These are phyloP conservation scores for Tribolium freemani DNA, from an alignment of 2,888 invertebrate species.

Conservation along the genomic window DNA sequence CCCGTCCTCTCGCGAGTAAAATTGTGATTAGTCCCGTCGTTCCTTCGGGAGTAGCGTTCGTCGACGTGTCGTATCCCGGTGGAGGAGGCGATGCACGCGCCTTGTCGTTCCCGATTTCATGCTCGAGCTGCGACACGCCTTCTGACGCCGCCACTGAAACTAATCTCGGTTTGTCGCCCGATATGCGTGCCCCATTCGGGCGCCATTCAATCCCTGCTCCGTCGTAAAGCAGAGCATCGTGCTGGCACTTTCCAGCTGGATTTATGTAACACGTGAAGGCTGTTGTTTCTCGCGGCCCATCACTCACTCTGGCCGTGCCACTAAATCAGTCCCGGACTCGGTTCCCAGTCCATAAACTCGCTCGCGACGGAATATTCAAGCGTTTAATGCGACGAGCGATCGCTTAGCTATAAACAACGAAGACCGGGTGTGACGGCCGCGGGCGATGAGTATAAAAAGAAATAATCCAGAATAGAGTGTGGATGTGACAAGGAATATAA, in stretches of 20 bases:
- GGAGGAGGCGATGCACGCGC: conserved; percentile 48
- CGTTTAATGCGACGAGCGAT: conserved; percentile 63
- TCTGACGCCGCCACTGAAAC: conserved; percentile 57
- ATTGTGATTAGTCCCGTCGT: conserved; percentile 26
- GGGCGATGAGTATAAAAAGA: conserved; percentile 54
- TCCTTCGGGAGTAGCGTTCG: conserved; percentile 15
- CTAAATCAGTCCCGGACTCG: conserved; percentile 64
- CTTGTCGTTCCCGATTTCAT: conserved; percentile 61
- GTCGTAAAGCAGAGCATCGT: conserved; percentile 36
- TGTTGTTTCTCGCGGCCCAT: conserved; percentile 67
- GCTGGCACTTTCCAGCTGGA: conserved; percentile 49
- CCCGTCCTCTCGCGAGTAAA: neutral
- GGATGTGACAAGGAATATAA: conserved; percentile 64
- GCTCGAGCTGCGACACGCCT: conserved; percentile 60
- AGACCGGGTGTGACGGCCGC: conserved; percentile 31
- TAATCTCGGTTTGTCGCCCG: conserved; percentile 56
- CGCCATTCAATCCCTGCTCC: neutral
- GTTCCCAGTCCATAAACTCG: conserved; percentile 67
- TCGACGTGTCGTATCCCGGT: conserved; percentile 17
- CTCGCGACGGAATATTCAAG: conserved; percentile 60
- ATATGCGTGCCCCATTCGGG: conserved; percentile 1
- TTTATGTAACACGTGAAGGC: conserved; percentile 67
- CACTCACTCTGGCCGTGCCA: conserved; percentile 62
- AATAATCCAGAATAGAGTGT: conserved; percentile 61
- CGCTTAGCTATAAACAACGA: conserved; percentile 64